phyloP scores from a whole-genome alignment of 1,140 invertebrate genomes.

The Belonocnema kinseyi region DNA sequence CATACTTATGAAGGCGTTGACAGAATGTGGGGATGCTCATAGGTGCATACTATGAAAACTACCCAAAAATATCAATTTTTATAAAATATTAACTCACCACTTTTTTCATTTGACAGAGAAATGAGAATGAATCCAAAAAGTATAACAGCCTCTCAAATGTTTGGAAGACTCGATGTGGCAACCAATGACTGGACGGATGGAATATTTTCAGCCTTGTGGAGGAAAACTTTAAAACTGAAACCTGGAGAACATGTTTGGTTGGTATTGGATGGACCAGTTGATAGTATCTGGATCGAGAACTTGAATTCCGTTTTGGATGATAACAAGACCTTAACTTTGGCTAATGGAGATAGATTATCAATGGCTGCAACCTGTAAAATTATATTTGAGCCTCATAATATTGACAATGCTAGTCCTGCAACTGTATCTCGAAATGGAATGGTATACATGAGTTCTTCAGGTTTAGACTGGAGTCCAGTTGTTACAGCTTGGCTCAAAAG shows the following conservation, averaged over 20 bases:
- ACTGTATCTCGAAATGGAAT: slow-evolving; percentile 97
- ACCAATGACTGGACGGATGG: slow-evolving; percentile 99
- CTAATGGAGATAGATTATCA: slow-evolving; percentile 94
- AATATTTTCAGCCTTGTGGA: slow-evolving; percentile 97
- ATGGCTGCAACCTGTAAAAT: slow-evolving; percentile 96
- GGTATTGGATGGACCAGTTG: slow-evolving; percentile 95
- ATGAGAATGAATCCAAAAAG: slow-evolving; percentile 99
- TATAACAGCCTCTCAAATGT: slow-evolving; percentile 98
- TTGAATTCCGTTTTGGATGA: slow-evolving; percentile 97
- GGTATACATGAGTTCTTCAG: slow-evolving; percentile 98
- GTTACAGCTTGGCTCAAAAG: slow-evolving; percentile 90
- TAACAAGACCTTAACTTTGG: slow-evolving; percentile 94
- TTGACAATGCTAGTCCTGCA: slow-evolving; percentile 96
- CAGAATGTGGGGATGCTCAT: slow-evolving; percentile 88
- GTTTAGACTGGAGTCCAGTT: slow-evolving; percentile 92
- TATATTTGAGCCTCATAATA: slow-evolving; percentile 97
- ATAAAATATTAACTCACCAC: not conserved
- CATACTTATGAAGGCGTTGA: slow-evolving; percentile 94
- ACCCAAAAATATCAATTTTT: no score
- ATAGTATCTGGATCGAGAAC: slow-evolving; percentile 98
- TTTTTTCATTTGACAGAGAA: slow-evolving; percentile 78
- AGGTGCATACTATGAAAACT: slow-evolving; percentile 73
- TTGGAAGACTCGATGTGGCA: slow-evolving; percentile 94
- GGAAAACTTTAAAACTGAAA: slow-evolving; percentile 93
- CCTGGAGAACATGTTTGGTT: slow-evolving; percentile 93